Conservation (phyloP, 2,888 invertebrate species). For the Nomada ferruginata region DNA sequence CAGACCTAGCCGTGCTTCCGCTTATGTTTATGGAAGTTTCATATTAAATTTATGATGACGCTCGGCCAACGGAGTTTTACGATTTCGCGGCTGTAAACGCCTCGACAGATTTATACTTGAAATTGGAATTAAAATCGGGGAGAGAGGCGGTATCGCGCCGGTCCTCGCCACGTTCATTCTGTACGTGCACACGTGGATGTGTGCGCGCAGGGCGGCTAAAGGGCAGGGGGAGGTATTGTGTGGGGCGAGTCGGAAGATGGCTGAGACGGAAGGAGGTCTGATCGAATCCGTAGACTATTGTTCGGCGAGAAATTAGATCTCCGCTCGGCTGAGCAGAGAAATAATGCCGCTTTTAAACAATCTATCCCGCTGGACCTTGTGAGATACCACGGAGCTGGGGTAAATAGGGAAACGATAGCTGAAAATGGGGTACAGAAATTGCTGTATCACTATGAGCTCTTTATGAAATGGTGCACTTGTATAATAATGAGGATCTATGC, state of each 20-base stretch:
- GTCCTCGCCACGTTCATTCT: constrained; percentile 40
- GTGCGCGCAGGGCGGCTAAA: too few relatives aligned
- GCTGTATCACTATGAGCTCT: constrained; percentile 26
- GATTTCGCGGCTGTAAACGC: constrained; percentile 75
- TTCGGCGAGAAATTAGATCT: constrained; percentile 40
- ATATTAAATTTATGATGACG: constrained; percentile 80
- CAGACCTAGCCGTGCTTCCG: constrained; percentile 30
- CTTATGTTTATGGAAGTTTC: constrained; percentile 80
- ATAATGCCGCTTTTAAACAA: constrained; percentile 54
- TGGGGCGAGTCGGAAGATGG: not conserved
- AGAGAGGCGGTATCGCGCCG: constrained; percentile 5
- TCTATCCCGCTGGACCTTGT: constrained; percentile 6
- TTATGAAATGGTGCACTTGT: constrained; percentile 4
- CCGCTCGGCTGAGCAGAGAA: constrained; percentile 11
- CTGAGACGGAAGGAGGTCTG: not conserved
- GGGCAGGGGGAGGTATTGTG: not conserved
- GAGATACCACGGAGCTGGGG: not conserved
- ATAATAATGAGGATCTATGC: constrained; percentile 2
- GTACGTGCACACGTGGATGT: not conserved
- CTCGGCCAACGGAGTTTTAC: constrained; percentile 73
- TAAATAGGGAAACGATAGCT: constrained; percentile 14
- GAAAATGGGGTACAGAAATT: constrained; percentile 34
- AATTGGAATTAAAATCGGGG: constrained; percentile 76
- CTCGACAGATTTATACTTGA: constrained; percentile 72
- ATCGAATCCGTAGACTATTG: constrained; percentile 10